Evolutionary conservation across 2,888 invertebrate species (phyloP).

Genomic region (Scaptomyza parva): DNA sequence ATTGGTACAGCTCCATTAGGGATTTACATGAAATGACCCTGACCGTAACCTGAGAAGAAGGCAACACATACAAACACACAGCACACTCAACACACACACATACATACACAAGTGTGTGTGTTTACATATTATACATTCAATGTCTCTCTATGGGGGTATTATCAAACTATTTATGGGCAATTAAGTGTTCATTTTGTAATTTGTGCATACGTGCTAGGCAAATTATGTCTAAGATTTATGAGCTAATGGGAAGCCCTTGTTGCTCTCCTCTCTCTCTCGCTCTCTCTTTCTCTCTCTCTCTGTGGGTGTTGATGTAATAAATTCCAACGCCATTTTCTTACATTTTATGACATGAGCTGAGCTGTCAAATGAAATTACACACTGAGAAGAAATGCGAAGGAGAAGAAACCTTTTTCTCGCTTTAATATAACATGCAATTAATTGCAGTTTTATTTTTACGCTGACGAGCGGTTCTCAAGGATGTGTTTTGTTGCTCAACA

Average conservation of each 20-base stretch:
- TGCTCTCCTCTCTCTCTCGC: slow-evolving; percentile 8
- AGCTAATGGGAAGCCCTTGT: slow-evolving; percentile 39
- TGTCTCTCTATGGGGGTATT: slow-evolving; percentile 48
- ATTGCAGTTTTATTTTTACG: slow-evolving; percentile 51
- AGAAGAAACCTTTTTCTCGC: slow-evolving; percentile 36
- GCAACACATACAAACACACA: background rate
- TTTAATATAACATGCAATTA: slow-evolving; percentile 64
- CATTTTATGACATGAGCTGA: slow-evolving; percentile 52
- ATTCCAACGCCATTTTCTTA: slow-evolving; percentile 60
- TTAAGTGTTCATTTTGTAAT: slow-evolving; percentile 73
- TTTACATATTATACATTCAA: background rate
- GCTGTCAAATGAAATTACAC: slow-evolving; percentile 54
- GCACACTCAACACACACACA: background rate
- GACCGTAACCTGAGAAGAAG: slow-evolving; percentile 63
- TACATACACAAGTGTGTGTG: background rate
- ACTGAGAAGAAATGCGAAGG: slow-evolving; percentile 27
- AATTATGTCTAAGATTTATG: slow-evolving; percentile 70
- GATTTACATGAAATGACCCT: slow-evolving; percentile 27
- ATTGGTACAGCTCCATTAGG: slow-evolving; percentile 38
- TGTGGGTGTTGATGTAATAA: slow-evolving; percentile 40
- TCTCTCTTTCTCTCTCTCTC: slow-evolving; percentile 7
- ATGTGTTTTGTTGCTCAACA: slow-evolving; percentile 54
- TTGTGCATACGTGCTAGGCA: slow-evolving; percentile 63
- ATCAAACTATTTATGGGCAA: slow-evolving; percentile 72
- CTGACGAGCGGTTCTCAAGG: slow-evolving; percentile 34